A percentile compares a stretch with the other conserved stretches of the same genome.
phyloP scores from a whole-genome alignment of 2,888 invertebrate species.

The Drosophila aldrichi region DNA sequence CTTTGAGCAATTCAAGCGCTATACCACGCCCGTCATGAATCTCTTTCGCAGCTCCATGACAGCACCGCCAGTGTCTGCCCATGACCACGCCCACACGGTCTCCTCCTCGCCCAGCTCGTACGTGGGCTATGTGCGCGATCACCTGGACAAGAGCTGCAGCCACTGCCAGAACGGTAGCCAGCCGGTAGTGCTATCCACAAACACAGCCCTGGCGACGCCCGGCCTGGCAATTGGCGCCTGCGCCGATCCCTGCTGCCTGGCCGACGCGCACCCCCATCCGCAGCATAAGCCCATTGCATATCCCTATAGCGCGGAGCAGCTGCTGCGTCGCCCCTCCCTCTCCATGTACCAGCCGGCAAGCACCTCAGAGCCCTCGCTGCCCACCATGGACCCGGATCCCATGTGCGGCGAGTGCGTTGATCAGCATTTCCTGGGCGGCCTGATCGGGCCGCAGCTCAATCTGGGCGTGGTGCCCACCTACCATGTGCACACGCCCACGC shows the following conservation, averaged over 20 bases:
- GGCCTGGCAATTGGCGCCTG: conserved; percentile 81
- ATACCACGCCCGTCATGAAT: conserved; percentile 83
- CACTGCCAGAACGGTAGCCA: conserved; percentile 83
- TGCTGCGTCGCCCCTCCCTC: conserved; percentile 79
- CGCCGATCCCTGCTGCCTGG: conserved; percentile 79
- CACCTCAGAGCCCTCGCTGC: conserved; percentile 83
- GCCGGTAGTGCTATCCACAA: conserved; percentile 82
- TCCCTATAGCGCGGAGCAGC: conserved; percentile 76
- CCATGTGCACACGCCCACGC: conserved; percentile 83
- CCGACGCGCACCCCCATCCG: conserved; percentile 83
- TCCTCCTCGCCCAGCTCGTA: conserved; percentile 83
- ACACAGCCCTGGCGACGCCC: conserved; percentile 76
- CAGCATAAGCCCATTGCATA: conserved; percentile 82
- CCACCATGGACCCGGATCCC: conserved; percentile 81
- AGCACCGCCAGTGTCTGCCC: conserved; percentile 31
- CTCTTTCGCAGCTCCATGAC: conserved; percentile 83
- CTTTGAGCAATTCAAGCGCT: conserved; percentile 83
- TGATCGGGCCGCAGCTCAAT: conserved; percentile 79
- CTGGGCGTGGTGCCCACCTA: conserved; percentile 83
- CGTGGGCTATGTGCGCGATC: conserved; percentile 83
- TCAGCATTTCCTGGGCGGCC: conserved; percentile 83
- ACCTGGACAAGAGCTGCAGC: conserved; percentile 82
- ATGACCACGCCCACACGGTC: conserved; percentile 77
- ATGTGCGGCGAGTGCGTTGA: conserved; percentile 84
- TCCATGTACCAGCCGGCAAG: conserved; percentile 81